phyloP scores from a whole-genome alignment of 64 coral and sea anemone species.

The Porites australiensis region DNA sequence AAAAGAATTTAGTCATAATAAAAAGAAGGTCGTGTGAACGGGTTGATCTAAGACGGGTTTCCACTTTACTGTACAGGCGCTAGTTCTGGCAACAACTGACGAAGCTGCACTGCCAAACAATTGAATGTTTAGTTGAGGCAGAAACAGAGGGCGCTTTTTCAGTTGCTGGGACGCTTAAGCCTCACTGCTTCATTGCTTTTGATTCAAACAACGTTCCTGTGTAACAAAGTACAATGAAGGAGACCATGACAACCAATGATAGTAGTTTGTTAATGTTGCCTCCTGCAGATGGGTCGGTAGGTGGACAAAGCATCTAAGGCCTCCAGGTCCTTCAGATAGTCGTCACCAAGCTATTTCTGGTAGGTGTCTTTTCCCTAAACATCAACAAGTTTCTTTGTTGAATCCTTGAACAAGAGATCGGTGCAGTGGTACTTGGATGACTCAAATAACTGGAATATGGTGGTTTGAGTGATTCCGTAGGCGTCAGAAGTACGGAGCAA shows the following conservation, averaged over 20 bases:
- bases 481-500: not conserved
- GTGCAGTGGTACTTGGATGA: not conserved
- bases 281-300: not conserved
- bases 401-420: conserved; percentile 81
- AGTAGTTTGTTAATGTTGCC: not conserved
- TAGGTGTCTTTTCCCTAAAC: conserved; percentile 30
- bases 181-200: not conserved
- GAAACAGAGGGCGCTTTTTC: too few relatives aligned
- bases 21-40: too few relatives aligned
- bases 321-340: conserved; percentile 22
- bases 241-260: not conserved
- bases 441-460: not conserved
- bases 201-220: not conserved
- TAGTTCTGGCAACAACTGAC: too few relatives aligned
- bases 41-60: too few relatives aligned
- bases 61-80: too few relatives aligned
- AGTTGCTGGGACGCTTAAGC: too few relatives aligned
- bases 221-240: not conserved
- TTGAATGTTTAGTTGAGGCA: too few relatives aligned
- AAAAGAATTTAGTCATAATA: too few relatives aligned
- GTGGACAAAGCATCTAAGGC: not conserved
- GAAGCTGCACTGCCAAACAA: too few relatives aligned
- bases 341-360: conserved; percentile 20
- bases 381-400: conserved; percentile 47
- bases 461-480: not conserved